A percentile compares a stretch with the other conserved stretches of the same genome.
phyloP scores from a whole-genome alignment of 2,888 invertebrate genomes.

The Slavum lentiscoides region DNA sequence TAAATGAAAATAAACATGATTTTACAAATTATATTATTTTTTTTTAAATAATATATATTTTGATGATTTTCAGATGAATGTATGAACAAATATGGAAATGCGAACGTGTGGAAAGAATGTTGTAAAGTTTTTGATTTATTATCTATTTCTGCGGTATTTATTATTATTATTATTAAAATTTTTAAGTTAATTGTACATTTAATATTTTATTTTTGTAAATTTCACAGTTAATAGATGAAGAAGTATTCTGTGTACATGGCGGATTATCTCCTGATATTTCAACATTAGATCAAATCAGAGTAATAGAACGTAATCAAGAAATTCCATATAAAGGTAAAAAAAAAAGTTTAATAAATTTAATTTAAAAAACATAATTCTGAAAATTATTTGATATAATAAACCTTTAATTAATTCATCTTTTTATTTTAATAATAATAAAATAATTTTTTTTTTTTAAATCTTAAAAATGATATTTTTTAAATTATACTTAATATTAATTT shows the following conservation, averaged over 20 bases:
- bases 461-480: background rate
- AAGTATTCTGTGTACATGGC: slow-evolving; percentile 95
- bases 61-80: slow-evolving; percentile 77
- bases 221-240: slow-evolving; percentile 82
- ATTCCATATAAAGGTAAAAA: slow-evolving; percentile 87
- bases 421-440: background rate
- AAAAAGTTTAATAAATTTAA: background rate
- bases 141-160: slow-evolving; percentile 81
- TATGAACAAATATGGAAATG: slow-evolving; percentile 97
- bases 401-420: background rate
- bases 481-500: too few species aligned
- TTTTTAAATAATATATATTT: background rate
- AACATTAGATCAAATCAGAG: slow-evolving; percentile 94
- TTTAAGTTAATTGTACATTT: too few species aligned
- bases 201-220: background rate
- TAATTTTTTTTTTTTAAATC: background rate
- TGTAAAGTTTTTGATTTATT: slow-evolving; percentile 97
- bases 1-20: too few species aligned
- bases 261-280: slow-evolving; percentile 96
- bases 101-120: slow-evolving; percentile 98
- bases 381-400: too few species aligned
- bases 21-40: background rate
- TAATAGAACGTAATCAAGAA: slow-evolving; percentile 94
- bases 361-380: background rate
- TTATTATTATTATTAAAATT: too few species aligned